phyloP scores from a whole-genome alignment of 1,140 invertebrate genomes.

The Drosophila yakuba region DNA sequence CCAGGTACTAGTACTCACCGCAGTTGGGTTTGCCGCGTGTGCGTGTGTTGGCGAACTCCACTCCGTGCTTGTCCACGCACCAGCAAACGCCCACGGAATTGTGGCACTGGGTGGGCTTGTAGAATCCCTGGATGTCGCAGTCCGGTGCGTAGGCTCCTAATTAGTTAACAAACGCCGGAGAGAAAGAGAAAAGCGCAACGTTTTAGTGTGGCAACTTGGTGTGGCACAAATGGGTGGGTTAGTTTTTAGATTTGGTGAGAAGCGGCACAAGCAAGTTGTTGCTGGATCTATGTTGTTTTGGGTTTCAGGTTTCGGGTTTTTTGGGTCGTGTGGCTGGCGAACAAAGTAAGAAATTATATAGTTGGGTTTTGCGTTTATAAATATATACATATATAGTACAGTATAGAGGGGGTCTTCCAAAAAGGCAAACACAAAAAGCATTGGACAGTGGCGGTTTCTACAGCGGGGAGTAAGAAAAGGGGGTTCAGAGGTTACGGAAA shows the following conservation, averaged over 20 bases:
- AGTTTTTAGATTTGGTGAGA: slow-evolving; percentile 38
- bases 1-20: slow-evolving; percentile 88
- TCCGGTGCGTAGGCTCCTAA: slow-evolving; percentile 91
- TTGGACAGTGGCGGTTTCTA: slow-evolving; percentile 37
- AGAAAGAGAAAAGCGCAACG: slow-evolving; percentile 55
- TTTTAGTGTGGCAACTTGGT: slow-evolving; percentile 59
- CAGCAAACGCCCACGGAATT: slow-evolving; percentile 93
- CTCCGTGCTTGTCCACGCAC: slow-evolving; percentile 97
- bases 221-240: slow-evolving; percentile 4
- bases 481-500: slow-evolving; percentile 22
- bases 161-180: slow-evolving; percentile 68
- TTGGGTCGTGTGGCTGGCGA: slow-evolving; percentile 39
- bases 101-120: slow-evolving; percentile 94
- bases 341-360: slow-evolving; percentile 49
- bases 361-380: slow-evolving; percentile 1
- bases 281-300: slow-evolving; percentile 57
- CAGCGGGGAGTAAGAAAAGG: slow-evolving; percentile 6
- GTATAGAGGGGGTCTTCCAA: slow-evolving; percentile 24
- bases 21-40: slow-evolving; percentile 93
- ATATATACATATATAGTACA: neutral
- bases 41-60: slow-evolving; percentile 93
- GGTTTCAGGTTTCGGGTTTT: neutral
- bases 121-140: slow-evolving; percentile 95
- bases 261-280: slow-evolving; percentile 72
- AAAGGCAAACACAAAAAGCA: slow-evolving; percentile 65